These are phyloP conservation scores for Cynocephalus volans DNA, from an alignment of 2,113 vertebrate genomes.

Conservation along the genomic window DNA sequence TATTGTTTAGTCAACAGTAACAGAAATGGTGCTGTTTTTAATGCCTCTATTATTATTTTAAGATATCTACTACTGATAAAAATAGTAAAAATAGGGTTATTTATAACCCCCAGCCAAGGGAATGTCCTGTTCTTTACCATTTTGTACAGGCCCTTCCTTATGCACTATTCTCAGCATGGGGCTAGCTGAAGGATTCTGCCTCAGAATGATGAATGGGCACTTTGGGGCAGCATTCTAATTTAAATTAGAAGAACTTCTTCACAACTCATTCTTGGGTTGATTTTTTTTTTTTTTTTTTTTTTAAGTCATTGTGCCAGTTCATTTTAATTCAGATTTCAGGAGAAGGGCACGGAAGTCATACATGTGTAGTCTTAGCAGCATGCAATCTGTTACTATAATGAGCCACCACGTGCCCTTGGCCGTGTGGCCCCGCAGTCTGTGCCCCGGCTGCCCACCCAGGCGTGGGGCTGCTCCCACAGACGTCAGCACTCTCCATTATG, in stretches of 20 bases:
- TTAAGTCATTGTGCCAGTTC: neutral
- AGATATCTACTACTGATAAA: neutral
- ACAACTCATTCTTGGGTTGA: neutral
- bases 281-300: neutral
- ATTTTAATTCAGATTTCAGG: neutral
- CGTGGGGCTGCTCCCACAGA: neutral
- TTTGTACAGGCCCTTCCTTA: neutral
- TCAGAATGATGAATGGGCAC: neutral
- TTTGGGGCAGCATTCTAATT: neutral
- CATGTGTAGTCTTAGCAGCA: fast-evolving
- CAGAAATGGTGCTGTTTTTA: neutral
- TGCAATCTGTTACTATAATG: neutral
- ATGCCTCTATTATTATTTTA: neutral
- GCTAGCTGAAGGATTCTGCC: neutral
- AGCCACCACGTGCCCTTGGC: fast-evolving
- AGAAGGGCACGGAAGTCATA: neutral
- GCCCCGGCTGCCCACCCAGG: neutral
- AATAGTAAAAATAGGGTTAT: neutral
- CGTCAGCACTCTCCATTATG: fast-evolving
- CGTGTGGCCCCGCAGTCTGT: too few species aligned
- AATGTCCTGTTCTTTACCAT: neutral
- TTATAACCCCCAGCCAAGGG: neutral
- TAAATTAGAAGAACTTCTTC: neutral
- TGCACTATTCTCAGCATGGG: fast-evolving
- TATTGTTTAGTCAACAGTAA: fast-evolving